phyloP scores from a whole-genome alignment of 2,888 invertebrate species.

The Rhingia rostrata region DNA sequence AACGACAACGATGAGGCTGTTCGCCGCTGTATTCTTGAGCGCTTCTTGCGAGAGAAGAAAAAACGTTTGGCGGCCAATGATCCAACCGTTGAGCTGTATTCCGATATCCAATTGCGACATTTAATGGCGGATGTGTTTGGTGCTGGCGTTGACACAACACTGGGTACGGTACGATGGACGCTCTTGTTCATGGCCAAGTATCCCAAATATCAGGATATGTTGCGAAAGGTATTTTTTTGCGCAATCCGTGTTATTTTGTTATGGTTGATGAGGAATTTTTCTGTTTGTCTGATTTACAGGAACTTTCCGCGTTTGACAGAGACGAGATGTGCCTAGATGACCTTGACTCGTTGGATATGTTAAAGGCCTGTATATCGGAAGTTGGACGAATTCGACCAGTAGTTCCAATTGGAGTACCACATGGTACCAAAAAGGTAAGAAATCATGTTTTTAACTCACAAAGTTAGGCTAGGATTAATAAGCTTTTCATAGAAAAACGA shows the following conservation, averaged over 20 bases:
- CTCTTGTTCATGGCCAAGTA: conserved; percentile 89
- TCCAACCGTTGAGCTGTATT: conserved; percentile 84
- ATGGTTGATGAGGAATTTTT: too few relatives aligned
- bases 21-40: conserved; percentile 85
- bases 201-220: conserved; percentile 85
- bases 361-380: conserved; percentile 89
- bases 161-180: conserved; percentile 92
- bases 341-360: conserved; percentile 78
- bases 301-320: conserved; percentile 71
- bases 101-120: conserved; percentile 88
- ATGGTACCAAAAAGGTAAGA: conserved; percentile 86
- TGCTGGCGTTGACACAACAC: conserved; percentile 92
- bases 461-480: too few relatives aligned
- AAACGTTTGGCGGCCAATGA: conserved; percentile 83
- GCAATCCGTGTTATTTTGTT: too few relatives aligned
- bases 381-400: conserved; percentile 90
- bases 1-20: conserved; percentile 12
- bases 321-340: conserved; percentile 76
- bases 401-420: conserved; percentile 93
- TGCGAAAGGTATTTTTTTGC: conserved; percentile 76
- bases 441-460: not conserved
- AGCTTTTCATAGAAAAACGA: too few relatives aligned
- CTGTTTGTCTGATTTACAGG: conserved; percentile 30
- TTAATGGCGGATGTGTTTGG: conserved; percentile 92
- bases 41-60: conserved; percentile 86